phyloP scores from a whole-genome alignment of 2,888 invertebrate genomes.

The Ormyrus pomaceus region DNA sequence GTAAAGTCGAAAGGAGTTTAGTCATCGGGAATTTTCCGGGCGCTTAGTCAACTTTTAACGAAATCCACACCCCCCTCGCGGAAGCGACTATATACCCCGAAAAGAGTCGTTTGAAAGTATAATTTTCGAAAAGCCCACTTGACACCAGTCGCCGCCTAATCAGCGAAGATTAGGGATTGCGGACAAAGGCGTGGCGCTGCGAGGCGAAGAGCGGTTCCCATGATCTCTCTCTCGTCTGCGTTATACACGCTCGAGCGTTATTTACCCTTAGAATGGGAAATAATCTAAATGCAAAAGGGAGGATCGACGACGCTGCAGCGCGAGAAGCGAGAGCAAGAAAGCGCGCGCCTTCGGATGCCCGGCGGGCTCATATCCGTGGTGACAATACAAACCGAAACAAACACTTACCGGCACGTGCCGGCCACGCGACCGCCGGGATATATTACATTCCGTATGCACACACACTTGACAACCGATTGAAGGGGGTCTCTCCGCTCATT shows the following conservation, averaged over 20 bases:
- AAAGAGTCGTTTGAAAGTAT: too few relatives aligned
- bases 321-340: constrained; percentile 7
- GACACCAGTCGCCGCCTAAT: constrained; percentile 10
- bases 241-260: constrained; percentile 63
- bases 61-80: too few relatives aligned
- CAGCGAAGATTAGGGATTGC: constrained; percentile 30
- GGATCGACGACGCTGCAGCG: constrained; percentile 9
- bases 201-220: constrained; percentile 45
- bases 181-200: constrained; percentile 24
- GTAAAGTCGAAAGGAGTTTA: neutral
- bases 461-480: constrained; percentile 73
- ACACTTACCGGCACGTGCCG: constrained; percentile 74
- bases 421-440: constrained; percentile 77
- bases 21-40: too few relatives aligned
- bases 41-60: too few relatives aligned
- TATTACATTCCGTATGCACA: constrained; percentile 75
- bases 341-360: constrained; percentile 52
- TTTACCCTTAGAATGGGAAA: constrained; percentile 66
- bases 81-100: too few relatives aligned
- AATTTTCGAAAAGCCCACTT: too few relatives aligned
- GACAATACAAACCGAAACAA: constrained; percentile 76
- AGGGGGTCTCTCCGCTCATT: constrained; percentile 62
- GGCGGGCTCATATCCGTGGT: constrained; percentile 70
- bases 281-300: constrained; percentile 64
- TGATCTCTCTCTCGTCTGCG: constrained; percentile 14